phyloP scores from a whole-genome alignment of 2,797 vertebrate genomes.

The Rhinogobio ventralis region DNA sequence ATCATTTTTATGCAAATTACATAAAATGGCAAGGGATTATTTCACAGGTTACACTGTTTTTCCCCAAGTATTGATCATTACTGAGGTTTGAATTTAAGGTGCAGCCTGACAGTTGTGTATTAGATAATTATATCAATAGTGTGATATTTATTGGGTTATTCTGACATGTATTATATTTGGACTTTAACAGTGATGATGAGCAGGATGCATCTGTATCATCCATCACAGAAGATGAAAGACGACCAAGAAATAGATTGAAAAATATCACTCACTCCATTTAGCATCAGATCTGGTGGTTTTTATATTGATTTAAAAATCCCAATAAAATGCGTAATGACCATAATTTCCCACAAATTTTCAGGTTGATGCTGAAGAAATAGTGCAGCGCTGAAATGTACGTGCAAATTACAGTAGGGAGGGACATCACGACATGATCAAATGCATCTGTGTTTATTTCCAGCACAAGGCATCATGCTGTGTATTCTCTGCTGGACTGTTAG shows the following conservation, averaged over 20 bases:
- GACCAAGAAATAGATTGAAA: background rate
- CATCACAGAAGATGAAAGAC: background rate
- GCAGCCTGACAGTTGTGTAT: background rate
- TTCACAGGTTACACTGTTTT: background rate
- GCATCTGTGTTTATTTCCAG: slow-evolving; percentile 12
- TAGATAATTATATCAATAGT: background rate
- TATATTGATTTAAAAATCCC: background rate
- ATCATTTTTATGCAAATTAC: background rate
- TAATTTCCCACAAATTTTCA: background rate
- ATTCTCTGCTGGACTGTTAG: background rate
- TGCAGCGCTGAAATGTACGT: background rate
- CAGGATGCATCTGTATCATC: background rate
- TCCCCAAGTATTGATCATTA: background rate
- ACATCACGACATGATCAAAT: background rate
- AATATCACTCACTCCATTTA: background rate
- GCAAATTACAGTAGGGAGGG: slow-evolving; percentile 3
- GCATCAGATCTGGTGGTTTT: background rate
- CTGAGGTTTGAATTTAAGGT: background rate
- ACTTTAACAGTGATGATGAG: background rate
- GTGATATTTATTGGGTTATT: background rate
- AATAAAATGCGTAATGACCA: background rate
- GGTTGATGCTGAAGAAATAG: background rate
- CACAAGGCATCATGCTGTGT: background rate
- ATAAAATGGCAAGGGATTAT: slow-evolving; percentile 18
- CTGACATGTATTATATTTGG: too few relatives aligned